Conservation (phyloP, 2,888 invertebrate genomes). For the Caenorhabditis sinica region DNA sequence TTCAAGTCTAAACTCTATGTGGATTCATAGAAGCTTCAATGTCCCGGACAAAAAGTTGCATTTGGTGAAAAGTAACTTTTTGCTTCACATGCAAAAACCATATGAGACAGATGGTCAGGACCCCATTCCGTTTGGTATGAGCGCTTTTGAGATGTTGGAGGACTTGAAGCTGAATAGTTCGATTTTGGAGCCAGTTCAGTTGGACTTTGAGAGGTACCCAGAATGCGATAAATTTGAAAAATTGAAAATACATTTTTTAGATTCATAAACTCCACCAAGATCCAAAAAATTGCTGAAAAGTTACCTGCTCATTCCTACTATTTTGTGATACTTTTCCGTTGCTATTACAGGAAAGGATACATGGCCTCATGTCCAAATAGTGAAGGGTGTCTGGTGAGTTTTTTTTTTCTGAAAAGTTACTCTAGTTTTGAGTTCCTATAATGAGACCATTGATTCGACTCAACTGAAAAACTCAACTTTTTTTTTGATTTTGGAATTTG, state of each 20-base stretch:
- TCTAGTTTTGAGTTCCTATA: no score
- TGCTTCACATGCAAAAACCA: conserved; percentile 45
- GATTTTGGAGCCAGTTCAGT: conserved; percentile 15
- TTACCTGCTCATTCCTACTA: conserved; percentile 12
- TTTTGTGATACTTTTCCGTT: conserved; percentile 26
- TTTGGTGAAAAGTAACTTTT: conserved; percentile 21
- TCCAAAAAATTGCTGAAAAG: neutral
- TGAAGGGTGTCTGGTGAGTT: conserved; percentile 36
- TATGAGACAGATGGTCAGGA: conserved; percentile 28
- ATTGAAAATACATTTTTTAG: conserved; percentile 1
- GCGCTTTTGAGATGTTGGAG: neutral
- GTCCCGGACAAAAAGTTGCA: conserved; percentile 18
- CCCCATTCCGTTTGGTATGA: conserved; percentile 15
- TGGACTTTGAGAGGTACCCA: conserved; percentile 37
- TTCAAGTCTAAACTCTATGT: conserved; percentile 52
- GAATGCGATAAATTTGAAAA: no score
- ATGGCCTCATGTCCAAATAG: conserved; percentile 27
- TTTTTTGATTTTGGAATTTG: neutral
- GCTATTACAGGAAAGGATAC: conserved; percentile 31
- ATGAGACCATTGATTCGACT: no score
- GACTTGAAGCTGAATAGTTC: conserved; percentile 1
- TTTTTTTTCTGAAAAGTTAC: conserved; percentile 4
- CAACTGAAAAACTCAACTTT: no score
- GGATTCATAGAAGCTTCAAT: conserved; percentile 66
- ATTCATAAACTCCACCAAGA: neutral